Base-by-base conservation (phyloP, 2,113 vertebrate species). In the Podarcis muralis region DNA sequence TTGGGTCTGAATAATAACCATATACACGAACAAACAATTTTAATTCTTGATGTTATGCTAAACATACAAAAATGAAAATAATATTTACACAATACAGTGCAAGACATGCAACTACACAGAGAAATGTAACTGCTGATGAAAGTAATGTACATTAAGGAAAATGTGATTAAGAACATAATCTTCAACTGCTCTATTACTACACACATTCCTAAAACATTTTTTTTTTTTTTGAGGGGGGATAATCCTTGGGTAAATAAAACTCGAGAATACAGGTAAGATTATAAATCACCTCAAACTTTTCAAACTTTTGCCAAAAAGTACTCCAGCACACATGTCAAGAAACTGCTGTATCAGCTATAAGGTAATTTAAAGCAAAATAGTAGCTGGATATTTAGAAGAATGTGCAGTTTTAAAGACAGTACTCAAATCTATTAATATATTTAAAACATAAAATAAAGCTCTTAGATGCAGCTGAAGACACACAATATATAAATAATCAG, bases 401-500 rank as follows among this genome's bases (percentile, higher is more conserved):
- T 68, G 48, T 89, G 81, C 40, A 86, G 84, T 57, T 79, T 93
- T 81, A 0, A 75, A 90, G 35, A 86, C 75, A 84, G 91, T 85
- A 89, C 48, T 88, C 0, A 7, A 89, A 87, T 85, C 82, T 2
- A 85, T 95, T 94, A 90, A 77, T 88, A 94, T 66, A 69, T 72
- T 62, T 20, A n/a, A 22, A 87, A 62, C 18, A 20, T 15, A 35
- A 96, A 95, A 90, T 81, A 81, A 94, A 87, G 88, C 81, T 81
- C 89, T 91, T 94, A 92, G 57, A 80, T 87, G 81, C 92, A 87
- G 91, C 92, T 93, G 81, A 3, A 87, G 91, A 95, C 91, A 89
- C 89, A 94, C 95, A 95, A 96, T 93, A 94, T 90, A 91, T 92
- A 90, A 94, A 96, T 93, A 40, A 3, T 86, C 92, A 93, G 93